Evolutionary conservation across 2,888 invertebrate genomes (phyloP).

Genomic region (Ferrisia virgata): DNA sequence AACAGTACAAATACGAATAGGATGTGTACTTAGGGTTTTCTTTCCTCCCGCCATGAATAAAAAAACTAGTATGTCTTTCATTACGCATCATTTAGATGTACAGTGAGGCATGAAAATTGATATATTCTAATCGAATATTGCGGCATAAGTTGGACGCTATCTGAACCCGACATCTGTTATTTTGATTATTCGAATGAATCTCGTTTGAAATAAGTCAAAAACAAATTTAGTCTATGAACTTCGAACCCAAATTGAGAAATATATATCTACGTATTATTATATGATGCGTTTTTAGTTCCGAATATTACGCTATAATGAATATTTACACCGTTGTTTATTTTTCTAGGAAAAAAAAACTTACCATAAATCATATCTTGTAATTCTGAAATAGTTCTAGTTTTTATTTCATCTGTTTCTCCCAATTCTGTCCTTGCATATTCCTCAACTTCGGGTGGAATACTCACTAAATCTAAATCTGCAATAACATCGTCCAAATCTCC

Average conservation of each 20-base stretch:
- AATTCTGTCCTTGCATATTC: slow-evolving; percentile 66
- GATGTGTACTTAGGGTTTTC: background rate
- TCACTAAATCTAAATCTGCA: slow-evolving; percentile 64
- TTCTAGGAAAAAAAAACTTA: slow-evolving; percentile 47
- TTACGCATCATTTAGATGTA: background rate
- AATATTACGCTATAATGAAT: no score
- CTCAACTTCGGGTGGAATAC: slow-evolving; percentile 64
- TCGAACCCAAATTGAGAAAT: background rate
- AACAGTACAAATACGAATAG: background rate
- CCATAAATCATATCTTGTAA: slow-evolving; percentile 63
- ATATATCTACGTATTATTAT: no score
- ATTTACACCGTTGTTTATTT: no score
- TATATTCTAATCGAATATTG: background rate
- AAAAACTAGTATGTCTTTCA: background rate
- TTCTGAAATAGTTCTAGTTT: slow-evolving; percentile 66
- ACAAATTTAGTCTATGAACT: background rate
- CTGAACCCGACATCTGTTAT: background rate
- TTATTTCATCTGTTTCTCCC: slow-evolving; percentile 69
- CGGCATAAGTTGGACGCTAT: background rate
- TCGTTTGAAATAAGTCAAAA: background rate
- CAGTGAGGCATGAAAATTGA: background rate
- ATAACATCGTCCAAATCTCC: slow-evolving; percentile 55
- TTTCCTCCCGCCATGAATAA: background rate
- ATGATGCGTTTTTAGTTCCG: no score
- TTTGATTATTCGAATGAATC: background rate